Evolutionary conservation across 2,797 vertebrate genomes (phyloP).

Genomic region (Paguma larvata): DNA sequence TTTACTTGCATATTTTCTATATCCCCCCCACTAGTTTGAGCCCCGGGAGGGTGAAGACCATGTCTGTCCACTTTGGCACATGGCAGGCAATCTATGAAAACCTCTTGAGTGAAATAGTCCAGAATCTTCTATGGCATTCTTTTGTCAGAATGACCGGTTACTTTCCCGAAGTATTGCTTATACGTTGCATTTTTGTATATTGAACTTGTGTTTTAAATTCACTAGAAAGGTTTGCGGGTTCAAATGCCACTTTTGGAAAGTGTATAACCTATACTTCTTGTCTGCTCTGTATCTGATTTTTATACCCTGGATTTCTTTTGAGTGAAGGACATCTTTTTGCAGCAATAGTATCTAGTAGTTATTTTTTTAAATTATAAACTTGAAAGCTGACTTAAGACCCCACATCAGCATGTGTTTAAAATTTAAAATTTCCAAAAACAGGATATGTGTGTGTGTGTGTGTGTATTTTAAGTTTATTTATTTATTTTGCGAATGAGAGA

Average conservation of each 20-base stretch:
- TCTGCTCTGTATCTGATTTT: slow-evolving; percentile 15
- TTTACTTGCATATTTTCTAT: background rate
- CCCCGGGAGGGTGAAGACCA: background rate
- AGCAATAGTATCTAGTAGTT: background rate
- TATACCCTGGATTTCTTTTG: background rate
- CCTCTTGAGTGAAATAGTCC: background rate
- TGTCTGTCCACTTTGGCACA: background rate
- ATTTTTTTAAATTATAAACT: slow-evolving; percentile 20
- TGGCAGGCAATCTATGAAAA: background rate
- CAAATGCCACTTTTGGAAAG: slow-evolving; percentile 21
- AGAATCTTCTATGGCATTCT: background rate
- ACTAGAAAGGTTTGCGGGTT: background rate
- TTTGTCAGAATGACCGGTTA: background rate
- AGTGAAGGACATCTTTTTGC: background rate
- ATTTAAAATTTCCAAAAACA: slow-evolving; percentile 31
- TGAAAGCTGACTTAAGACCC: background rate
- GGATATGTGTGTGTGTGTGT: background rate
- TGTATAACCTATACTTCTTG: background rate
- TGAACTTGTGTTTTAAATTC: slow-evolving; percentile 3
- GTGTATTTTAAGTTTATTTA: background rate
- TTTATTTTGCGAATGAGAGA: too few relatives aligned
- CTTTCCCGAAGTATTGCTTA: background rate
- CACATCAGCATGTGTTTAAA: background rate
- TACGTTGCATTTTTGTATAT: background rate
- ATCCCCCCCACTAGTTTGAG: background rate